phyloP scores from a whole-genome alignment of 2,797 vertebrate genomes.

The Myripristis murdjan region DNA sequence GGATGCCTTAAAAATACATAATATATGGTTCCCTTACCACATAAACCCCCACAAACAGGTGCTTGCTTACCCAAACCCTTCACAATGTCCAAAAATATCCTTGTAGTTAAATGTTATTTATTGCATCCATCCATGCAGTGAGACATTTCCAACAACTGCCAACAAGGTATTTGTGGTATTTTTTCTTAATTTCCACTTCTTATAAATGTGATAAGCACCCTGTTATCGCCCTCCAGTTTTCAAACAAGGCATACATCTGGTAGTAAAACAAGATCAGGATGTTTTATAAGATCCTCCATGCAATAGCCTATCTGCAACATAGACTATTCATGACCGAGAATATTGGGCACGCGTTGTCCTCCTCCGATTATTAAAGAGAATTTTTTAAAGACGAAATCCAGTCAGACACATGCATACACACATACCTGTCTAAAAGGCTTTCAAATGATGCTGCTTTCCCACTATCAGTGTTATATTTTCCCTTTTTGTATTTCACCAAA shows the following conservation, averaged over 20 bases:
- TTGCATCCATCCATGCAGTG: too few relatives aligned
- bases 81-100: too few relatives aligned
- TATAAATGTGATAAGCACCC: background rate
- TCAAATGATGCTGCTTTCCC: constrained; percentile 60
- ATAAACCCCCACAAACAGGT: too few relatives aligned
- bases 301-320: background rate
- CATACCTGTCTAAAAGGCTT: constrained; percentile 32
- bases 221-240: background rate
- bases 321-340: background rate
- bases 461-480: constrained; percentile 49
- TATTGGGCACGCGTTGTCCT: background rate
- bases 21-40: background rate
- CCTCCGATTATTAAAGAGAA: background rate
- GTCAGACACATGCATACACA: background rate
- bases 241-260: background rate
- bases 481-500: constrained; percentile 56
- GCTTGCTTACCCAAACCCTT: too few relatives aligned
- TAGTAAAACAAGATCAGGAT: background rate
- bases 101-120: too few relatives aligned
- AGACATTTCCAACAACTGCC: background rate
- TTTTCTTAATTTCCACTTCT: background rate
- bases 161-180: background rate
- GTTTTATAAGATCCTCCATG: too few relatives aligned
- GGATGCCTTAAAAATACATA: constrained; percentile 3
- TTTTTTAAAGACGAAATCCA: background rate